Base-by-base conservation (phyloP, 2,113 vertebrate genomes). In the Ctenodactylus gundi region DNA sequence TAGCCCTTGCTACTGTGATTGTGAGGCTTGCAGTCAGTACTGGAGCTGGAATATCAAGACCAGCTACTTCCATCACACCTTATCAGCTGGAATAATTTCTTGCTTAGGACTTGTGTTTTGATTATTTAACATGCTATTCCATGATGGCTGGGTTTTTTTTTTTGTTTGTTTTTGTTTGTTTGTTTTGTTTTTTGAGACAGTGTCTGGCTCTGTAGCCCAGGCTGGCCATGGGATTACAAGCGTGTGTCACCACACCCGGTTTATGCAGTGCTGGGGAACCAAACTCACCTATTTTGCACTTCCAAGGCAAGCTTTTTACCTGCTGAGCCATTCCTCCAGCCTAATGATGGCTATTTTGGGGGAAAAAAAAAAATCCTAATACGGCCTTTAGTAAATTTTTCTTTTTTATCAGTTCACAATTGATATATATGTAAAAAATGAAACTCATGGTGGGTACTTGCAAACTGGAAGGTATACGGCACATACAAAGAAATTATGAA, bases 361-460 rank as follows among this genome's bases (percentile, higher is more conserved):
- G 14, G 49, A 60, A 60, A 89, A 77, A 57, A 4, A 4, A 34
- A 86, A 12, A 53, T 81, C 60, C 85, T 1, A 72, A 31, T 73
- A 62, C n/a, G 64, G 34, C 29, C 34, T 76, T 84, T 72, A 41
- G 41, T 44, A 44, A 46, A 44, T 44, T 72, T 41, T 34, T 64
- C 62, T 62, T 39, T 89, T 84, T 41, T 65, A 72, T 49, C 20
- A 68, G 18, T 7, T 94, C 62, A 55, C 27, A 84, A 53, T 41
- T 87, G 85, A 27, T 89, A 78, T 76, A 31, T 83, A 96, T 58
- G 46, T 9, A 96, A 95, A 34, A 3, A 86, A 11, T 76, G 39
- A n/a, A 76, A 83, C 77, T 49, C 29, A 70, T 31, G 36, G 44
- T 80, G n/a, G 7, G 49, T n/a, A 4, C 11, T 83, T 49, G 53